Conservation (phyloP, 2,113 vertebrate genomes). For the Oncorhynchus gorbuscha region DNA sequence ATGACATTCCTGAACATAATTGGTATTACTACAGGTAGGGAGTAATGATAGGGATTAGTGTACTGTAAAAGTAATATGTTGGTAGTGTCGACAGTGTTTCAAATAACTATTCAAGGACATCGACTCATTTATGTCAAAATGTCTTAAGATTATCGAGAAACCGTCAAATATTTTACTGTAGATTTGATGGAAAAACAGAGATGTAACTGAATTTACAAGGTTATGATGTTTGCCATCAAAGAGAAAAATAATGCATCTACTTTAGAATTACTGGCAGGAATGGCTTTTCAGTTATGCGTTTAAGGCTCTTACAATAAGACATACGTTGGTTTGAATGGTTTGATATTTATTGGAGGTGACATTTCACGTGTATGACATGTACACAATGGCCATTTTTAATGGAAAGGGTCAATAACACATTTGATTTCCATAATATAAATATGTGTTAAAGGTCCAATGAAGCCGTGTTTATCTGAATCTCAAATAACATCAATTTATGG, state of each 20-base stretch:
- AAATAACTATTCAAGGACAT: background rate
- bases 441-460: too few relatives aligned
- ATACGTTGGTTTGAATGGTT: background rate
- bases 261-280: background rate
- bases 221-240: background rate
- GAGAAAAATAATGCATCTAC: background rate
- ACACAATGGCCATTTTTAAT: too few relatives aligned
- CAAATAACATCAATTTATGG: too few relatives aligned
- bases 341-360: background rate
- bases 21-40: background rate
- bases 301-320: background rate
- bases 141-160: background rate
- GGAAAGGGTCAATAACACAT: too few relatives aligned
- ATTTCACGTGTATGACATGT: background rate
- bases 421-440: too few relatives aligned
- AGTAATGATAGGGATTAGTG: background rate
- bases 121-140: background rate
- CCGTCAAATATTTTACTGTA: background rate
- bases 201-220: background rate
- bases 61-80: background rate
- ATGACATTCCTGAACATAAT: background rate
- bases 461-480: too few relatives aligned
- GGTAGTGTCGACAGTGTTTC: background rate
- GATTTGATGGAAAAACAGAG: background rate
- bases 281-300: background rate